Evolutionary conservation across 2,113 vertebrate species (phyloP).

Genomic region (Furnarius figulus): DNA sequence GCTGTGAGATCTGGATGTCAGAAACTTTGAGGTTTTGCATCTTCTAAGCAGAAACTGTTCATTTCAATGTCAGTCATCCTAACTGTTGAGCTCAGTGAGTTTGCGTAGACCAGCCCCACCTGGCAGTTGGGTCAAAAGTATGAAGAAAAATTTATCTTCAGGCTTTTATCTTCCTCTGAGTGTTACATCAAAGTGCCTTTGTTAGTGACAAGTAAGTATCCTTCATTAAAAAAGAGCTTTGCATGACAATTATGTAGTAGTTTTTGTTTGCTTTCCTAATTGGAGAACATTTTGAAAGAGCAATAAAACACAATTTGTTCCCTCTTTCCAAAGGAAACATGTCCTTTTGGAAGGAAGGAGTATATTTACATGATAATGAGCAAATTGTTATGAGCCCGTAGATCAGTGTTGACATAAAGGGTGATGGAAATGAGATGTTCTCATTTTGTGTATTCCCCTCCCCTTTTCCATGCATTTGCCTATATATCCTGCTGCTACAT

Average conservation of each 20-base stretch:
- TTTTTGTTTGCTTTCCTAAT: slow-evolving; percentile 50
- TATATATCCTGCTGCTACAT: neutral
- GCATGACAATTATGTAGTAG: slow-evolving; percentile 32
- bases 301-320: slow-evolving; percentile 56
- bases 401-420: slow-evolving; percentile 42
- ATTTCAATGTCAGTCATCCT: neutral
- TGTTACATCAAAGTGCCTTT: neutral
- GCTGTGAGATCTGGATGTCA: neutral
- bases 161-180: neutral
- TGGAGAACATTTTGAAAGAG: slow-evolving; percentile 49
- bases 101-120: neutral
- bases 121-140: neutral
- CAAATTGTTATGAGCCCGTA: slow-evolving; percentile 5
- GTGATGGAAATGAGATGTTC: slow-evolving; percentile 27
- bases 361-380: slow-evolving; percentile 55
- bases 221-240: slow-evolving; percentile 14
- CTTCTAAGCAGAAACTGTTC: neutral
- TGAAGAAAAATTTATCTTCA: neutral
- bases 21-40: neutral
- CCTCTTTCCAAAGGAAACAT: slow-evolving; percentile 38
- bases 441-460: slow-evolving; percentile 1
- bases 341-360: slow-evolving; percentile 37
- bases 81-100: neutral
- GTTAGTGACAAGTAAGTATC: neutral
- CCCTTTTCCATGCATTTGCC: neutral